A percentile compares a stretch with the other conserved stretches of the same genome.
Conservation (phyloP, 2,888 invertebrate species). For the Hypselothyrea guttata region DNA sequence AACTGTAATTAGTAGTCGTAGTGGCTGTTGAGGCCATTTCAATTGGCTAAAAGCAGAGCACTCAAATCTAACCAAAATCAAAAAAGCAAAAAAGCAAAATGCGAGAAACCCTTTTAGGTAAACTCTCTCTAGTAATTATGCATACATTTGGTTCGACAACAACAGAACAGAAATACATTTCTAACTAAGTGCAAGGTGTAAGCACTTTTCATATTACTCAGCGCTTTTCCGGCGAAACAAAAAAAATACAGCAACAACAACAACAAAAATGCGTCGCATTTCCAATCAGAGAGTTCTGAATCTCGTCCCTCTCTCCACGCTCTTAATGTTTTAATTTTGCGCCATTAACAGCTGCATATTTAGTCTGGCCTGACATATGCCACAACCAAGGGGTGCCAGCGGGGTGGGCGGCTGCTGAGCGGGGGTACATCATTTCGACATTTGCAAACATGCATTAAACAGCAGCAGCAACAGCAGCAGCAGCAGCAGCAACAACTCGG, state of each 20-base stretch:
- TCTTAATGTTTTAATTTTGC: constrained; percentile 72
- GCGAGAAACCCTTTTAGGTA: constrained; percentile 19
- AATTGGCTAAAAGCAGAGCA: constrained; percentile 32
- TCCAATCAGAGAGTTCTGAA: constrained; percentile 60
- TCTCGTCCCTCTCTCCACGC: constrained; percentile 17
- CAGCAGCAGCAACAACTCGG: constrained; percentile 43
- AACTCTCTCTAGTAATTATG: constrained; percentile 33
- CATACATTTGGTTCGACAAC: constrained; percentile 25
- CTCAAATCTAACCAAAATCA: too few relatives aligned
- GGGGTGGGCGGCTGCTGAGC: not conserved
- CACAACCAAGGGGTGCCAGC: constrained; percentile 14
- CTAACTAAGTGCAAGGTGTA: constrained; percentile 51
- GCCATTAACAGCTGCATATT: constrained; percentile 75
- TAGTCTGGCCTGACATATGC: constrained; percentile 57
- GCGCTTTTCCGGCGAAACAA: constrained; percentile 46
- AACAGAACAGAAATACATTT: constrained; percentile 17
- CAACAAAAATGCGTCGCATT: constrained; percentile 37
- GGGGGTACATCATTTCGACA: constrained; percentile 67
- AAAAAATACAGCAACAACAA: constrained; percentile 2
- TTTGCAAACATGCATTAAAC: constrained; percentile 74
- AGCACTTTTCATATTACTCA: constrained; percentile 71
- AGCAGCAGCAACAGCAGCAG: constrained; percentile 36
- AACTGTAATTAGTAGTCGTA: constrained; percentile 33
- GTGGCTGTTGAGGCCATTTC: constrained; percentile 27
- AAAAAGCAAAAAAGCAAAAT: not conserved